Base-by-base conservation (phyloP, 2,888 invertebrate species). In the Lacanobia wlatinum region DNA sequence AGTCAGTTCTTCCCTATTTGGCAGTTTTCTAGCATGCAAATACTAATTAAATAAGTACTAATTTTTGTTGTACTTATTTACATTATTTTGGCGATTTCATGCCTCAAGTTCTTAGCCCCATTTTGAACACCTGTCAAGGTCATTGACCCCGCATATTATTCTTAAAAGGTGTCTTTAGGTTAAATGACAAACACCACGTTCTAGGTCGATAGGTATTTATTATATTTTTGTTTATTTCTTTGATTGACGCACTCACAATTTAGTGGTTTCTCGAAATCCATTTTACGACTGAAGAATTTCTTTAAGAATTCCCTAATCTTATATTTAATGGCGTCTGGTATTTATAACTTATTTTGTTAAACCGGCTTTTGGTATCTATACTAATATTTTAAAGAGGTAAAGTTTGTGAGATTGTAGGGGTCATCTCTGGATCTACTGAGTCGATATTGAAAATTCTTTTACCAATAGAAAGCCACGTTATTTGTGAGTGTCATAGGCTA, bases 151-250 rank as follows among this genome's bases (percentile, higher is more conserved):
- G 55, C 6, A 48, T 16, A 18, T 23, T 74, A 40, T 34, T 43
- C n/a, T 38, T 18, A 65, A 56, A 75, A 40, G 46, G 16, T 56
- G 76, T 75, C 48, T 75, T 40, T 75, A 55, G 48, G 75, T 48
- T 55, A 75, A 55, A 48, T 12, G 21, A 73, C 46, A 55, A 55
- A 73, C 21, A 48, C 23, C 16, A 66, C 18, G 43, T 73, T 73
- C 40, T 56, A 56, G 73, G 76, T 67, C 67, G 55, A 23, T 4
- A 14, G 43, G 14, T 43, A 56, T 50, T 56, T 28, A 58, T 34
- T 59, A 71, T 43, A 48, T 73, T 43, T 16, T 34, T 34, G 23
- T 46, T 56, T 38, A 46, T 14, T 21, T 48, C 18, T 23, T n/a
- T 55, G n/a, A 48, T 46, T 61, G 9, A 62, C 38, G 23, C 46